Evolutionary conservation across 2,888 invertebrate genomes (phyloP).

Genomic region (Paralinhomoeus sp.): DNA sequence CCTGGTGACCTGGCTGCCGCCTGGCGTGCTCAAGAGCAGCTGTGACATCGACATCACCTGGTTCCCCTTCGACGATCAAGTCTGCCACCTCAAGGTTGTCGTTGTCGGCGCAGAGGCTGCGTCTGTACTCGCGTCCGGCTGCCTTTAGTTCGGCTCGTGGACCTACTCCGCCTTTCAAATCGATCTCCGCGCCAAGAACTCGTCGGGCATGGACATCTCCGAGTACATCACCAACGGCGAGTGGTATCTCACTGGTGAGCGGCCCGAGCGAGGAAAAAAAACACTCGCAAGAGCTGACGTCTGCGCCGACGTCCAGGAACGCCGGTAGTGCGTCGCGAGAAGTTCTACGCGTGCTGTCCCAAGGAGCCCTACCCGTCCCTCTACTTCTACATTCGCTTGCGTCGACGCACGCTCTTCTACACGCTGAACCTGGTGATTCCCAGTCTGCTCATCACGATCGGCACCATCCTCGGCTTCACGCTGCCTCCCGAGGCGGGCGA

Average conservation of each 20-base stretch:
- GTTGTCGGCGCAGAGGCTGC: not conserved
- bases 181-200: conserved; percentile 41
- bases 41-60: conserved; percentile 89
- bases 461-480: conserved; percentile 92
- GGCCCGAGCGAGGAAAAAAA: not conserved
- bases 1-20: conserved; percentile 81
- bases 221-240: conserved; percentile 17
- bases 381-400: conserved; percentile 43
- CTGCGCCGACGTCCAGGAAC: not conserved
- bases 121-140: not conserved
- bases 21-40: conserved; percentile 41
- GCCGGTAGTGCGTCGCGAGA: not conserved
- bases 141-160: conserved; percentile 99
- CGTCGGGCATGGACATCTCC: conserved; percentile 38
- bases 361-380: conserved; percentile 50
- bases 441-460: conserved; percentile 89
- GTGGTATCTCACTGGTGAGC: conserved; percentile 12
- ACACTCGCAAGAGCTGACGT: no score
- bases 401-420: conserved; percentile 88
- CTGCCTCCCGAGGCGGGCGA: conserved; percentile 96
- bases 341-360: conserved; percentile 53
- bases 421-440: conserved; percentile 98
- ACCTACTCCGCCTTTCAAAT: conserved; percentile 71
- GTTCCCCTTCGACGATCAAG: conserved; percentile 89
- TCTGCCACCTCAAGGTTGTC: conserved; percentile 17